Evolutionary conservation across 2,113 vertebrate genomes (phyloP).

Genomic region (Proterorhinus semilunaris): DNA sequence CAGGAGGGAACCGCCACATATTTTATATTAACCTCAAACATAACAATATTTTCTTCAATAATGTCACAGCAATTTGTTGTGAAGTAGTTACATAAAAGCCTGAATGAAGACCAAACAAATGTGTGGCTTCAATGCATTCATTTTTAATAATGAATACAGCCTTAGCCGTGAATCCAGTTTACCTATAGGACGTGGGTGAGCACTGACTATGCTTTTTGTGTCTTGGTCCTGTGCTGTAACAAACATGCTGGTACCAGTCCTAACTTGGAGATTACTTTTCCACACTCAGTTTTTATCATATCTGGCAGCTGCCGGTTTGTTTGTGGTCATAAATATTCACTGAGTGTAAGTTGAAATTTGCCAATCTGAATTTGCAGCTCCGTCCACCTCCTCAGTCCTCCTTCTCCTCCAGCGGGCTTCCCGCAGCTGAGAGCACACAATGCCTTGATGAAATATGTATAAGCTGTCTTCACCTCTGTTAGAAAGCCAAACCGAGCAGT

Average conservation of each 20-base stretch:
- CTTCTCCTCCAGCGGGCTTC: conserved; percentile 19
- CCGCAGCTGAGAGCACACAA: conserved; percentile 37
- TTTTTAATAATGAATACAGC: too few species aligned
- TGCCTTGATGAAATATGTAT: conserved; percentile 67
- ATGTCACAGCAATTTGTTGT: too few species aligned
- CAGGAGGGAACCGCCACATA: too few species aligned
- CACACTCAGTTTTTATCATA: background rate
- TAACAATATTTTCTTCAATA: too few species aligned
- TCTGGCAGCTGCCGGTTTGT: background rate
- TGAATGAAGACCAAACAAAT: too few species aligned
- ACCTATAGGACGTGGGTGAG: too few species aligned
- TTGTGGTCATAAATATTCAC: conserved; percentile 3
- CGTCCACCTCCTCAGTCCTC: conserved; percentile 10
- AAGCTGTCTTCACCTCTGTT: conserved; percentile 41
- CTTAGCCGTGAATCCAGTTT: too few species aligned
- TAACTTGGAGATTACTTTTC: background rate
- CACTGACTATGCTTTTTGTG: too few species aligned
- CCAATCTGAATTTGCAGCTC: background rate
- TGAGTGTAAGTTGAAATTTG: conserved; percentile 1
- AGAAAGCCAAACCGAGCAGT: too few species aligned
- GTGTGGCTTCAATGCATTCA: too few species aligned
- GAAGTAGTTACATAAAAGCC: too few species aligned
- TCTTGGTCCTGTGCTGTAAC: background rate
- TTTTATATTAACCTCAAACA: too few species aligned
- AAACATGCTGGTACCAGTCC: background rate